Evolutionary conservation across 1,140 invertebrate species (phyloP).

Genomic region (Saccostrea echinata): DNA sequence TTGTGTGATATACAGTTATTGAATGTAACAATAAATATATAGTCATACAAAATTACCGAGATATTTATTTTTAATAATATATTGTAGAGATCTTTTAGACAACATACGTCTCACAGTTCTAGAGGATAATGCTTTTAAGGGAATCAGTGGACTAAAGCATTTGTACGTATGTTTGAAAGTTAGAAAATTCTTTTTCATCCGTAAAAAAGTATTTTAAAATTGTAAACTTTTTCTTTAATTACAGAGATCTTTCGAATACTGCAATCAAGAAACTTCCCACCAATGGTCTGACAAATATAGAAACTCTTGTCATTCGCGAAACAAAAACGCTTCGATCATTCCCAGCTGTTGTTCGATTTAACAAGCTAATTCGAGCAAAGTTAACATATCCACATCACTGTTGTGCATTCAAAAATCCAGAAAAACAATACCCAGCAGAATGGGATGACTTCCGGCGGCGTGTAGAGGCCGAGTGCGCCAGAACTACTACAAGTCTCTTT

Average conservation of each 20-base stretch:
- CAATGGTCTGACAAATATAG: conserved; percentile 86
- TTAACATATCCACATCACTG: conserved; percentile 94
- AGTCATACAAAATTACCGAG: neutral
- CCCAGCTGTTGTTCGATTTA: conserved; percentile 90
- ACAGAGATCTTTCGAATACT: conserved; percentile 88
- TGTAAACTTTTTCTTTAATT: conserved; percentile 47
- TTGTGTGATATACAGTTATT: neutral
- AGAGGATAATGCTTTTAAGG: conserved; percentile 85
- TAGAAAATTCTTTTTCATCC: neutral
- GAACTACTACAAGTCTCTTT: neutral
- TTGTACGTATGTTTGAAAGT: conserved; percentile 82
- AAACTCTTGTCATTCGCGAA: conserved; percentile 86
- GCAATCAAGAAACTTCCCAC: conserved; percentile 87
- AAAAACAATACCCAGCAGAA: conserved; percentile 86
- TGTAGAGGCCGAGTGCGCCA: neutral
- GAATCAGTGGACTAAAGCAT: conserved; percentile 83
- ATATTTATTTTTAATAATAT: conserved; percentile 15
- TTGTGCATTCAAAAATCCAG: conserved; percentile 92
- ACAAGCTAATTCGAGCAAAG: conserved; percentile 82
- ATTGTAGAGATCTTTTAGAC: conserved; percentile 85
- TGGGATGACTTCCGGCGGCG: conserved; percentile 71
- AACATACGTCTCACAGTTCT: conserved; percentile 84
- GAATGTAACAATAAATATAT: neutral
- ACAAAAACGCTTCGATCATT: conserved; percentile 88
- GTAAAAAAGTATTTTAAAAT: neutral